phyloP scores from a whole-genome alignment of 1,140 invertebrate species.

The Phocides pigmalion region DNA sequence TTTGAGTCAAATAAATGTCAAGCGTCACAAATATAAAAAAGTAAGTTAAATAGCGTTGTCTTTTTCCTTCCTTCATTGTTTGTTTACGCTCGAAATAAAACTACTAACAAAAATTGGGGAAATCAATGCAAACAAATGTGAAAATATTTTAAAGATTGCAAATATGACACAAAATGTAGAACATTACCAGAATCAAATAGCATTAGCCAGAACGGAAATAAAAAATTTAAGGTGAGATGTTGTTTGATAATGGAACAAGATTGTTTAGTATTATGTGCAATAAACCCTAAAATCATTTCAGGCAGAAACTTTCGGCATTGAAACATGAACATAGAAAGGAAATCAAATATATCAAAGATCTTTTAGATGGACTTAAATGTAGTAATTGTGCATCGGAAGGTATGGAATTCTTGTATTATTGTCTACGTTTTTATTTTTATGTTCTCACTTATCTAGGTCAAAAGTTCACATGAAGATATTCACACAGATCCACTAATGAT shows the following conservation, averaged over 20 bases:
- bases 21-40: too few species aligned
- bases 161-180: constrained; percentile 64
- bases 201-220: constrained; percentile 71
- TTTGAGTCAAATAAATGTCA: too few species aligned
- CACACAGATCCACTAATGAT: too few species aligned
- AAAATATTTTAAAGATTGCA: constrained; percentile 4
- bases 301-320: constrained; percentile 62
- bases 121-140: neutral
- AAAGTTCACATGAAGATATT: too few species aligned
- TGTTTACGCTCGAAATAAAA: too few species aligned
- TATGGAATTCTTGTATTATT: constrained; percentile 29
- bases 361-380: constrained; percentile 59
- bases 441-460: too few species aligned
- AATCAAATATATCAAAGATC: constrained; percentile 65
- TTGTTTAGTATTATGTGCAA: constrained; percentile 9
- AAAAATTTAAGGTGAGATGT: constrained; percentile 66
- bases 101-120: neutral
- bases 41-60: too few species aligned
- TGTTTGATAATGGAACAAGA: constrained; percentile 11
- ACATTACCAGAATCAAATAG: constrained; percentile 65
- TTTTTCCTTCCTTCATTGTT: too few species aligned
- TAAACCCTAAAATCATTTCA: constrained; percentile 40
- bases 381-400: constrained; percentile 62
- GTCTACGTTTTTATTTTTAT: too few species aligned
- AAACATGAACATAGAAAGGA: constrained; percentile 73